These are phyloP conservation scores for Merodon equestris DNA, from an alignment of 2,888 invertebrate species.

Conservation along the genomic window DNA sequence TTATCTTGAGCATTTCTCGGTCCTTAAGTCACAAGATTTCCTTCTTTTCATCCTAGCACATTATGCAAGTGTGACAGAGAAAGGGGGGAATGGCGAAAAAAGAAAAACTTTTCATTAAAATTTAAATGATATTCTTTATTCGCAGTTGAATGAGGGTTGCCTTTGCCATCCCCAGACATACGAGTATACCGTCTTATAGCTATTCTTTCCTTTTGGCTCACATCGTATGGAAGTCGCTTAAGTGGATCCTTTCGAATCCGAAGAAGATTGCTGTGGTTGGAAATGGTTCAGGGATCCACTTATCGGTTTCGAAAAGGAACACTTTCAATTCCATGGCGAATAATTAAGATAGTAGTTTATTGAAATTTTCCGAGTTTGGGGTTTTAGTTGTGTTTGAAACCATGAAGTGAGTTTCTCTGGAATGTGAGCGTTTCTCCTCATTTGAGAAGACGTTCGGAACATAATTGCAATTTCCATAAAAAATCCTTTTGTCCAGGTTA, in stretches of 20 bases:
- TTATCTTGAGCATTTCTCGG: conserved; percentile 44
- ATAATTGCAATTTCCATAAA: no score
- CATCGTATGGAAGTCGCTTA: conserved; percentile 2
- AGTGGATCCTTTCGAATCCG: not conserved
- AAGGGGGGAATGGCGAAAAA: not conserved
- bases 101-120: conserved; percentile 47
- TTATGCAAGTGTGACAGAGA: conserved; percentile 48
- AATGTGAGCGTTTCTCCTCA: no score
- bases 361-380: no score
- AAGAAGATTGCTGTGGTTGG: not conserved
- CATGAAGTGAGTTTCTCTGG: no score
- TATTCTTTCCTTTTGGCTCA: not conserved
- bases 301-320: conserved; percentile 33
- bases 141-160: conserved; percentile 26
- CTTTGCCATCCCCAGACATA: not conserved
- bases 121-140: conserved; percentile 49
- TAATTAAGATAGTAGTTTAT: conserved; percentile 41
- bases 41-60: conserved; percentile 22
- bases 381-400: no score
- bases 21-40: conserved; percentile 45
- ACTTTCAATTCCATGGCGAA: conserved; percentile 45
- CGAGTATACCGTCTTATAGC: not conserved
- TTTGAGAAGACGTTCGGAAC: no score
- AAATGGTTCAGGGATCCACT: not conserved
- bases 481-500: no score